Base-by-base conservation (phyloP, 1,140 invertebrate species). In the Polyergus mexicanus region DNA sequence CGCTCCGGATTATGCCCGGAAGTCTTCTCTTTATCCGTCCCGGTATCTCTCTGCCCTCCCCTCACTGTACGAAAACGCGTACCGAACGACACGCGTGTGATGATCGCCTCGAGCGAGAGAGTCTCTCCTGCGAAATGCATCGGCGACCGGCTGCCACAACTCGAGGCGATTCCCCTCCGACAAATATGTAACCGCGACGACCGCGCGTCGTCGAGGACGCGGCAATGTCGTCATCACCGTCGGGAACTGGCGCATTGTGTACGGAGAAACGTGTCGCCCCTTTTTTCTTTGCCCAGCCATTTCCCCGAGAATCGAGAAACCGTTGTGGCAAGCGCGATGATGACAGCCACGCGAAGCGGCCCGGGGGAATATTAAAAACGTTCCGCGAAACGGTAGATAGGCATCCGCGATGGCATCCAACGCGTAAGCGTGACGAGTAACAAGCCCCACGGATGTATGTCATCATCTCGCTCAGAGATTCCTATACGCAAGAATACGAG, bases 1-100 rank as follows among this genome's bases (percentile, higher is more conserved):
- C 87, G 88, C 85, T 89, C 76, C 89, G 91, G 92, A 94, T 94
- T 94, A 94, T 94, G 94, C 94, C 94, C 92, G 94, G 92, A 94
- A 95, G 94, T 94, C 92, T 93, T 94, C 90, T 93, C 91, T 94
- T 93, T 94, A 93, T 92, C 90, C 85, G 38, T 35, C 78, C 54
- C 69, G 47, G 65, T 78, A 74, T 89, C 51, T 71, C 51, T 66
- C 75, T 75, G 51, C 35, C 65, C 80, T 74, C 63, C 80, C 58
- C 63, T 56, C 54, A 44, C 51, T 11, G 38, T 35, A 58, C 71
- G 71, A 71, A 86, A 81, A 86, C 60, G 51, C 60, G 68, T 51
- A 54, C 13, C 13, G n/a, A 51, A 19, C n/a, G 69, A 86, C 63
- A 47, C 56, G 84, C 69, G 74, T 71, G 71, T 71, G 77, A 54